Percentiles rank a stretch among this genome's conserved stretches.
These are phyloP conservation scores for Sebastes iracundus DNA, from an alignment of 2,797 vertebrate genomes.

Conservation along the genomic window DNA sequence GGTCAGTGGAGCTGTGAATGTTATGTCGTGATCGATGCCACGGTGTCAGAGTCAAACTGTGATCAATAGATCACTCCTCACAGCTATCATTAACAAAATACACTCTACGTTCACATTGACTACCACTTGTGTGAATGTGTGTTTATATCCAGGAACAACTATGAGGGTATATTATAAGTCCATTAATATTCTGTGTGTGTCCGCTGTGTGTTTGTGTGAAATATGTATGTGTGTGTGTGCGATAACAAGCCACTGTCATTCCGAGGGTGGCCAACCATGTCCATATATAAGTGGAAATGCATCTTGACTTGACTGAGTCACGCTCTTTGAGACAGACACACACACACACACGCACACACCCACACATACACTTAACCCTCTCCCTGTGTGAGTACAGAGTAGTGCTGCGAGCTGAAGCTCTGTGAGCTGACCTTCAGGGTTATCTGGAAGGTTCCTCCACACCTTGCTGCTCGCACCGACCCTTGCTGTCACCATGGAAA, in stretches of 20 bases:
- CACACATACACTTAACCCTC: conserved; percentile 33
- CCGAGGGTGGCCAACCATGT: conserved; percentile 59
- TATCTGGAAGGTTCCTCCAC: conserved; percentile 77
- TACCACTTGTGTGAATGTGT: conserved; percentile 44
- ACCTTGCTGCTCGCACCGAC: conserved; percentile 69
- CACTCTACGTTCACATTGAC: conserved; percentile 33
- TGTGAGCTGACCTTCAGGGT: conserved; percentile 77
- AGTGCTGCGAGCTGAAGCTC: conserved; percentile 51
- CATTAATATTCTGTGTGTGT: conserved; percentile 54
- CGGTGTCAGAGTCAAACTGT: conserved; percentile 40
- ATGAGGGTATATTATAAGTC: conserved; percentile 1
- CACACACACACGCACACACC: conserved; percentile 5
- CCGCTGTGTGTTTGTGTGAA: conserved; percentile 3
- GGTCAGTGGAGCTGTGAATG: conserved; percentile 11
- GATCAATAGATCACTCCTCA: conserved; percentile 61
- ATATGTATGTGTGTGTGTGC: conserved; percentile 6
- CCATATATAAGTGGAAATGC: conserved; percentile 67
- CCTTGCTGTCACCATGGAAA: conserved; percentile 76
- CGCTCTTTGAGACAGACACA: neutral
- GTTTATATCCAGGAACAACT: conserved; percentile 35
- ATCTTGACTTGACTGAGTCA: conserved; percentile 25
- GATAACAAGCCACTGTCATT: conserved; percentile 66
- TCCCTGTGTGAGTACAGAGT: conserved; percentile 47
- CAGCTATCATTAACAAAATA: conserved; percentile 54
- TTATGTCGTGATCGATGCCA: conserved; percentile 39